phyloP scores from a whole-genome alignment of 2,888 invertebrate species.

The Stomorhina lunata region DNA sequence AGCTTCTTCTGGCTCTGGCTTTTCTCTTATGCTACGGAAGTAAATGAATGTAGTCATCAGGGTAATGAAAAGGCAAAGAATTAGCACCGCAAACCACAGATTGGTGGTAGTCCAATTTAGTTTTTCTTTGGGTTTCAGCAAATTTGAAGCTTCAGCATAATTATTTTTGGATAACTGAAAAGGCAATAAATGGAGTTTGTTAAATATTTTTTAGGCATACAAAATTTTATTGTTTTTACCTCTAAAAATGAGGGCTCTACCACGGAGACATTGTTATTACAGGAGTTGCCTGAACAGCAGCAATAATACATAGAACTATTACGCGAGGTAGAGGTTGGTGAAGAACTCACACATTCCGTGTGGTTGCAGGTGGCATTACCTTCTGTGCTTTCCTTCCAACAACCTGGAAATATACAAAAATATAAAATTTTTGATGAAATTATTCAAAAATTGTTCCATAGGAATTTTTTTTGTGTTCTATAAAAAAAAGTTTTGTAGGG shows the following conservation, averaged over 20 bases:
- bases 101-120: constrained; percentile 67
- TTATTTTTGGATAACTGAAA: constrained; percentile 70
- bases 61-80: constrained; percentile 69
- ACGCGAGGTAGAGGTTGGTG: constrained; percentile 80
- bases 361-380: constrained; percentile 81
- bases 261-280: constrained; percentile 83
- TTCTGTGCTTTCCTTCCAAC: constrained; percentile 82
- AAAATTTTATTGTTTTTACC: constrained; percentile 69
- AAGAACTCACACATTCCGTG: constrained; percentile 82
- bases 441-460: no score
- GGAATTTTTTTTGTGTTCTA: no score
- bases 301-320: constrained; percentile 84
- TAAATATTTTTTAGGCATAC: neutral
- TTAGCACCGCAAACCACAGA: constrained; percentile 67
- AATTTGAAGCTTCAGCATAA: constrained; percentile 60
- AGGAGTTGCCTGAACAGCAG: constrained; percentile 89
- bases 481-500: no score
- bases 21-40: constrained; percentile 70
- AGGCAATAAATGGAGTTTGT: neutral
- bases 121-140: constrained; percentile 32
- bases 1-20: constrained; percentile 76
- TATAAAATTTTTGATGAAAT: neutral
- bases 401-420: constrained; percentile 77
- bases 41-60: constrained; percentile 69
- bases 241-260: constrained; percentile 76